Conservation (phyloP, 2,797 vertebrate species). For the Crax fasciolata region DNA sequence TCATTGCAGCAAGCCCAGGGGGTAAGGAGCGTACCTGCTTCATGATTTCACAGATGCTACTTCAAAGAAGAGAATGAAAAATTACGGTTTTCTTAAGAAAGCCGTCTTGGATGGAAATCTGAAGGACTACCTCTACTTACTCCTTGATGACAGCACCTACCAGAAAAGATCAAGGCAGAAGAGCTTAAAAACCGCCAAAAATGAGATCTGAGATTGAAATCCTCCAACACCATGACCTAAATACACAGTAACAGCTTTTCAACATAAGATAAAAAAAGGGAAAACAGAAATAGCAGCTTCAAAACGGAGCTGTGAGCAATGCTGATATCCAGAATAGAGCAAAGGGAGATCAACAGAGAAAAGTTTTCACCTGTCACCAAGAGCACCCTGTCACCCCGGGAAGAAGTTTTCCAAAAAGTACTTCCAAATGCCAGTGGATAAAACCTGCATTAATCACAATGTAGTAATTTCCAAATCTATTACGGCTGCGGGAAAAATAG, state of each 20-base stretch:
- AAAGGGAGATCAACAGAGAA: constrained; percentile 12
- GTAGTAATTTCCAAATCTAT: accelerated
- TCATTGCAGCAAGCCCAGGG: neutral
- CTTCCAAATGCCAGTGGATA: neutral
- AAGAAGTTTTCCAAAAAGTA: neutral
- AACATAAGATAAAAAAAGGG: neutral
- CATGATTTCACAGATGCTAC: neutral
- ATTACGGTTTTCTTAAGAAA: neutral
- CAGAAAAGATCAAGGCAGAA: constrained; percentile 21
- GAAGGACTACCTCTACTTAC: neutral
- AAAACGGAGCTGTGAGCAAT: neutral
- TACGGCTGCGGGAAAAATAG: neutral
- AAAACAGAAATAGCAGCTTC: constrained; percentile 18
- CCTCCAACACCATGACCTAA: neutral
- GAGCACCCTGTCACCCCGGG: neutral
- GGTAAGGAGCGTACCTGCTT: neutral
- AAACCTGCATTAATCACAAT: neutral
- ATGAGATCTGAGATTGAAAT: neutral
- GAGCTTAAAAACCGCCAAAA: constrained; percentile 1
- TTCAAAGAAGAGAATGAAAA: neutral
- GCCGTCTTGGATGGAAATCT: neutral
- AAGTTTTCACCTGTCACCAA: neutral
- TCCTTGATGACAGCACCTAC: neutral
- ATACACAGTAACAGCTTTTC: constrained; percentile 2
- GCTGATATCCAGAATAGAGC: neutral